phyloP scores from a whole-genome alignment of 2,888 invertebrate species.

The Sphaerophoria rueppellii region DNA sequence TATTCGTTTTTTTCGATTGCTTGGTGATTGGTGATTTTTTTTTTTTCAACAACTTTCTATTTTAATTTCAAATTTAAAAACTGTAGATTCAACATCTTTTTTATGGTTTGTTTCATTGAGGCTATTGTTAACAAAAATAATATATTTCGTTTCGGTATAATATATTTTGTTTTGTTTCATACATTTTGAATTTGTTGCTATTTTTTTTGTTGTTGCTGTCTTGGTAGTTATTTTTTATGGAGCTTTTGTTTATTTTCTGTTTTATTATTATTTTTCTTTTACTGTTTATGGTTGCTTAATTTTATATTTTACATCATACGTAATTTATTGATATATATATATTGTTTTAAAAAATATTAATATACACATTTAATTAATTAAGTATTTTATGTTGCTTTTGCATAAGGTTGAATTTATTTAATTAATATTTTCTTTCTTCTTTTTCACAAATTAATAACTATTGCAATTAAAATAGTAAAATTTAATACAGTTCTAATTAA shows the following conservation, averaged over 20 bases:
- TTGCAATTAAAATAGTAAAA: slow-evolving; percentile 66
- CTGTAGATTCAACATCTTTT: slow-evolving; percentile 63
- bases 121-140: slow-evolving; percentile 76
- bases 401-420: slow-evolving; percentile 60
- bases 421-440: slow-evolving; percentile 60
- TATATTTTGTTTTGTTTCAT: slow-evolving; percentile 66
- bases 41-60: slow-evolving; percentile 63
- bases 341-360: slow-evolving; percentile 67
- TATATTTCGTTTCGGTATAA: slow-evolving; percentile 74
- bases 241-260: slow-evolving; percentile 51
- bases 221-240: slow-evolving; percentile 55
- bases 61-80: slow-evolving; percentile 50
- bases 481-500: slow-evolving; percentile 67
- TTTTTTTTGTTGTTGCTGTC: slow-evolving; percentile 62
- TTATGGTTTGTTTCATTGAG: slow-evolving; percentile 74
- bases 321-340: slow-evolving; percentile 46
- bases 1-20: slow-evolving; percentile 7
- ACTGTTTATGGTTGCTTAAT: slow-evolving; percentile 67
- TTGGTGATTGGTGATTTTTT: slow-evolving; percentile 7
- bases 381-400: slow-evolving; percentile 31
- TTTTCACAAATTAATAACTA: slow-evolving; percentile 64
- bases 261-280: slow-evolving; percentile 66
- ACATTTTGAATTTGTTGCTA: slow-evolving; percentile 73
- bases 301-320: slow-evolving; percentile 71
- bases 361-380: slow-evolving; percentile 63